A percentile compares a stretch with the other conserved stretches of the same genome.
Evolutionary conservation across 2,113 vertebrate species (phyloP).

Genomic region (Montifringilla adamsi): DNA sequence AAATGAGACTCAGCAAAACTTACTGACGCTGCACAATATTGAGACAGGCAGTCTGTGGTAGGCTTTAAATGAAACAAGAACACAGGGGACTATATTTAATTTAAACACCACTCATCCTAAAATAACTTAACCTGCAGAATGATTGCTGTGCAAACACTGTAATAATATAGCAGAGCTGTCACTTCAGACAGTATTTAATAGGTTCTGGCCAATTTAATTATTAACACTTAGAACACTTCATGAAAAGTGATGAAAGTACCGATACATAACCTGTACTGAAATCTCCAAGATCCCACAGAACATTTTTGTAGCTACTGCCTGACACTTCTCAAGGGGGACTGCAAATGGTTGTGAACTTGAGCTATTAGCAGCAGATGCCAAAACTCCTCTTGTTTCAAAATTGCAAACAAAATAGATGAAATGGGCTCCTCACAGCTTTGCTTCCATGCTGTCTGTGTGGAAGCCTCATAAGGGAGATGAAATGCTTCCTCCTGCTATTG

Average conservation of each 20-base stretch:
- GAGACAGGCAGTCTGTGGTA: background rate
- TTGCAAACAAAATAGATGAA: background rate
- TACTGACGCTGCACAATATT: background rate
- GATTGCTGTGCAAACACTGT: slow-evolving; percentile 42
- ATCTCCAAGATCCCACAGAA: background rate
- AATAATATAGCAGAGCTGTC: slow-evolving; percentile 34
- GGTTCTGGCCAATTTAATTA: slow-evolving; percentile 38
- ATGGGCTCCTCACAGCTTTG: background rate
- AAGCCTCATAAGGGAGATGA: background rate
- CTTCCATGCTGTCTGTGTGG: background rate
- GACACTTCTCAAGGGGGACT: background rate
- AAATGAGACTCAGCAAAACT: background rate
- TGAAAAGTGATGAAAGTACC: background rate
- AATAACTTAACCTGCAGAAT: slow-evolving; percentile 52
- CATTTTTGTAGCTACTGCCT: background rate
- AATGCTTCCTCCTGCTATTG: background rate
- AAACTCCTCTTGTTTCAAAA: background rate
- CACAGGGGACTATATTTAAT: slow-evolving; percentile 45
- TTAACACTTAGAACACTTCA: slow-evolving; percentile 25
- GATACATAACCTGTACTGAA: background rate
- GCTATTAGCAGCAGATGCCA: background rate
- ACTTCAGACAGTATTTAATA: slow-evolving; percentile 48
- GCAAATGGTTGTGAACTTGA: background rate
- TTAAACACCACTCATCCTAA: slow-evolving; percentile 56
- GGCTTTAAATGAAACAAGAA: slow-evolving; percentile 39